Conservation (phyloP, 1,140 invertebrate species). For the Drosophila chauvacae region DNA sequence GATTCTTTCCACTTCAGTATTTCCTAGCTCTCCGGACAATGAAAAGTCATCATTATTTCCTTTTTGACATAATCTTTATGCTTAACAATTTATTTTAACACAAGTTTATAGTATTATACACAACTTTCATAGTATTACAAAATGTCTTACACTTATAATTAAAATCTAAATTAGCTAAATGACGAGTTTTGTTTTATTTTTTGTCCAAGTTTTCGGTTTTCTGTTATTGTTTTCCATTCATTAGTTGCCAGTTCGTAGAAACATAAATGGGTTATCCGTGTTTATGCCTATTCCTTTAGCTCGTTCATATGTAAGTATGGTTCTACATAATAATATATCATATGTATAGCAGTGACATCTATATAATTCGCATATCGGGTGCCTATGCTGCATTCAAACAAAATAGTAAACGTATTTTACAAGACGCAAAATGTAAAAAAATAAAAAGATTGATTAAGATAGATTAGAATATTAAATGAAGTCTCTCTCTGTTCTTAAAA, state of each 20-base stretch:
- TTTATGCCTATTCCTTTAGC: conserved; percentile 21
- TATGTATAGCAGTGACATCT: conserved; percentile 58
- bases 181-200: conserved; percentile 35
- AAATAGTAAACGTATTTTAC: conserved; percentile 71
- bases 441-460: conserved; percentile 41
- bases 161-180: conserved; percentile 73
- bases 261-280: conserved; percentile 49
- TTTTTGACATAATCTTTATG: conserved; percentile 47
- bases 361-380: conserved; percentile 34
- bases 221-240: conserved; percentile 32
- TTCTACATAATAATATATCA: conserved; percentile 42
- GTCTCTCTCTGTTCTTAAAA: conserved; percentile 65
- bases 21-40: neutral
- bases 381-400: conserved; percentile 48
- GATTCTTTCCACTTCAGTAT: too few relatives aligned
- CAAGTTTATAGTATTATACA: conserved; percentile 75
- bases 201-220: conserved; percentile 49
- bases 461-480: conserved; percentile 63
- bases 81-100: conserved; percentile 82
- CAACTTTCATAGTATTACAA: conserved; percentile 73
- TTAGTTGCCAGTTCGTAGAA: conserved; percentile 27
- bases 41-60: neutral
- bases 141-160: conserved; percentile 65
- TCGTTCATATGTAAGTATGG: conserved; percentile 38
- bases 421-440: conserved; percentile 58